Conservation (phyloP, 2,888 invertebrate genomes). For the Scaptomyza flava region DNA sequence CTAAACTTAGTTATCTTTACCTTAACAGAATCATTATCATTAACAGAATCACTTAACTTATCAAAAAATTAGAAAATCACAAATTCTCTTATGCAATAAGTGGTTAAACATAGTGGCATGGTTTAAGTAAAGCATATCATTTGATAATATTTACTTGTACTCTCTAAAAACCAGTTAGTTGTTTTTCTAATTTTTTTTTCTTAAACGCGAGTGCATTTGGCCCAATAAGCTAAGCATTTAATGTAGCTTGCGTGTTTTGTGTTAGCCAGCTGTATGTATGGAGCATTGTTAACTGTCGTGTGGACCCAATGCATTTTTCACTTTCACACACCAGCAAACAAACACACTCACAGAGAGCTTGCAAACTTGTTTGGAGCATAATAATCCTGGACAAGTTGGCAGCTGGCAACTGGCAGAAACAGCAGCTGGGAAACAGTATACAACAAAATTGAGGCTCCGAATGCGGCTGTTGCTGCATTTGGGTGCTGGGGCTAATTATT, state of each 20-base stretch:
- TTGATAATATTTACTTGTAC: constrained; percentile 11
- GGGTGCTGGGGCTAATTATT: constrained; percentile 61
- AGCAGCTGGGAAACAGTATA: constrained; percentile 26
- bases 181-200: not conserved
- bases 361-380: constrained; percentile 27
- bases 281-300: constrained; percentile 39
- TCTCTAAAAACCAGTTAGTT: constrained; percentile 17
- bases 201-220: constrained; percentile 21
- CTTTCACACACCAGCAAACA: constrained; percentile 54
- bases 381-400: constrained; percentile 11
- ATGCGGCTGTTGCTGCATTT: constrained; percentile 34
- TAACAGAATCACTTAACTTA: too few species aligned
- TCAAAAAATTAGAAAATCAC: not conserved
- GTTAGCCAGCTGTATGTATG: too few species aligned
- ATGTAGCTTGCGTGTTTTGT: constrained; percentile 38
- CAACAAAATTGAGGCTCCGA: constrained; percentile 25
- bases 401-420: constrained; percentile 31
- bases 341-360: constrained; percentile 12
- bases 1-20: too few species aligned
- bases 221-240: constrained; percentile 40
- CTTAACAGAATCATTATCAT: too few species aligned
- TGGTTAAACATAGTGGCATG: constrained; percentile 1
- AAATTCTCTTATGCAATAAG: not conserved
- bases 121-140: constrained; percentile 6
- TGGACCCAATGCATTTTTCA: constrained; percentile 56